Conservation (phyloP, 1,140 invertebrate species). For the Drosophila azteca region DNA sequence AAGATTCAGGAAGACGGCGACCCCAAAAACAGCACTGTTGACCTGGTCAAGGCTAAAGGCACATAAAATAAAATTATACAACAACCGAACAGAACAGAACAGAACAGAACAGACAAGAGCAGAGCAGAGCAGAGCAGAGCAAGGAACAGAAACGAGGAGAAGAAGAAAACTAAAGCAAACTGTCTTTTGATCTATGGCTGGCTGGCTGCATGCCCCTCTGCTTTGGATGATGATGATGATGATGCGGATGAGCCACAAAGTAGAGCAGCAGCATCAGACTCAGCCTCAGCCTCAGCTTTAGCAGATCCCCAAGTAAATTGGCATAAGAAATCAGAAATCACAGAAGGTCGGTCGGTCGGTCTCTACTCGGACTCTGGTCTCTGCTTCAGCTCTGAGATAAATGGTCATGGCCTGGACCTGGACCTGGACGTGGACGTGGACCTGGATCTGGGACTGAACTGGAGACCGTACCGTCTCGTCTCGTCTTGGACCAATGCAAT, state of each 20-base stretch:
- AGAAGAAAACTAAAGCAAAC: constrained; percentile 75
- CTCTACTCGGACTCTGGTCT: constrained; percentile 26
- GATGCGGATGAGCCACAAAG: constrained; percentile 49
- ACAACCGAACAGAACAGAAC: not conserved
- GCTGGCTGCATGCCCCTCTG: constrained; percentile 1
- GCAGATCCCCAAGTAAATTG: constrained; percentile 63
- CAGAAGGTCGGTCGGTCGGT: constrained; percentile 54
- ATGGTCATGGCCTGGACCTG: constrained; percentile 26
- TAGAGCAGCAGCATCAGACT: constrained; percentile 44
- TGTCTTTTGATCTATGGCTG: constrained; percentile 80
- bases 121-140: not conserved
- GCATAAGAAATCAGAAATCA: constrained; percentile 82
- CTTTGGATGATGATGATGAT: constrained; percentile 30
- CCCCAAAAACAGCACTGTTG: constrained; percentile 63
- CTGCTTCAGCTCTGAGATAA: constrained; percentile 40
- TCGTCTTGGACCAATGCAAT: constrained; percentile 66
- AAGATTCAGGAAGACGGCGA: constrained; percentile 21
- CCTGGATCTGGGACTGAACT: too few species aligned
- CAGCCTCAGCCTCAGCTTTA: constrained; percentile 5
- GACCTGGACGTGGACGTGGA: too few species aligned
- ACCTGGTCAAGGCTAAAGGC: constrained; percentile 82
- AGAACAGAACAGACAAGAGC: not conserved
- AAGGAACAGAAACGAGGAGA: not conserved
- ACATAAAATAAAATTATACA: constrained; percentile 80
- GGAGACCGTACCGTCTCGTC: constrained; percentile 10